A percentile compares a stretch with the other conserved stretches of the same genome.
These are phyloP conservation scores for Coregonus sp. DNA, from an alignment of 2,797 vertebrate genomes.

Conservation along the genomic window DNA sequence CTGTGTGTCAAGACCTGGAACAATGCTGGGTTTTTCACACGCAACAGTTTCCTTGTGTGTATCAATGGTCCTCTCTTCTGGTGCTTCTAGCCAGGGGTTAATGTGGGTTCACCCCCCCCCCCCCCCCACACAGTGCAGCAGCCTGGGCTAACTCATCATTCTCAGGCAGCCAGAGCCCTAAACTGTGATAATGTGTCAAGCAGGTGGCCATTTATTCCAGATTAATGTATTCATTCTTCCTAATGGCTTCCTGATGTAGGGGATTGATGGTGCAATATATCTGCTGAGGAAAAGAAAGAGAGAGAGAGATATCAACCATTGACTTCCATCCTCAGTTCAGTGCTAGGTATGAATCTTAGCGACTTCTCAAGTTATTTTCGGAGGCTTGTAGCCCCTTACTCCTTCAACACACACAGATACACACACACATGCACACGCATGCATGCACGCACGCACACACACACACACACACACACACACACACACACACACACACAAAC, in stretches of 20 bases:
- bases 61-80: too few relatives aligned
- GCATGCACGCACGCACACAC: too few relatives aligned
- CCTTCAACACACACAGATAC: neutral
- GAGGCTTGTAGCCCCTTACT: constrained; percentile 2
- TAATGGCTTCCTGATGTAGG: constrained; percentile 49
- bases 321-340: neutral
- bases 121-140: constrained; percentile 7
- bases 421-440: neutral
- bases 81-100: constrained; percentile 43
- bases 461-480: too few relatives aligned
- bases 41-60: too few relatives aligned
- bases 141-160: constrained; percentile 47
- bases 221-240: constrained; percentile 73
- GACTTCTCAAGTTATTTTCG: neutral
- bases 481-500: too few relatives aligned
- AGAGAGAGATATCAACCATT: constrained; percentile 38
- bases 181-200: constrained; percentile 75
- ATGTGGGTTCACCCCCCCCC: constrained; percentile 29
- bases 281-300: neutral
- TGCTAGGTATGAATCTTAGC: too few relatives aligned
- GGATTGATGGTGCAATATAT: constrained; percentile 69
- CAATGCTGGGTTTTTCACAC: too few relatives aligned
- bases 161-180: constrained; percentile 47
- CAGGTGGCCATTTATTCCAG: constrained; percentile 68
- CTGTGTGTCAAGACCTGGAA: too few relatives aligned